Evolutionary conservation across 2,797 vertebrate species (phyloP).

Genomic region (Thripadectes ignobilis): DNA sequence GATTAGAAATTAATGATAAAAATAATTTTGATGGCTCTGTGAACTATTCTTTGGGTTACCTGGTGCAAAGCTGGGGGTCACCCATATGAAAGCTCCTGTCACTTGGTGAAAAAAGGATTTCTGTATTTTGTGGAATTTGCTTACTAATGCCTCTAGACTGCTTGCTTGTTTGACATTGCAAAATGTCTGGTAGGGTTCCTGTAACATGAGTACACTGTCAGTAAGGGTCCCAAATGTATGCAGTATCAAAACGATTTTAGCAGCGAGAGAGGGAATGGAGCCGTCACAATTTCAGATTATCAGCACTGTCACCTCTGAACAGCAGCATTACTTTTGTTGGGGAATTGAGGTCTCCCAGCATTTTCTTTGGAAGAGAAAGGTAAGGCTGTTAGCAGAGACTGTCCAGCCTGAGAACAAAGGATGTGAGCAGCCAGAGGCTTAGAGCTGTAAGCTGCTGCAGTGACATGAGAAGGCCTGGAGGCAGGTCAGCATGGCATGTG

Average conservation of each 20-base stretch:
- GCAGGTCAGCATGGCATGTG: not conserved
- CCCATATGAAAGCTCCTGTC: not conserved
- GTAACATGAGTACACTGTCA: not conserved
- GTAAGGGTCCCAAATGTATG: not conserved
- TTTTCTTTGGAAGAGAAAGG: not conserved
- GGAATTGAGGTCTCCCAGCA: not conserved
- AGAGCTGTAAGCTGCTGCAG: not conserved
- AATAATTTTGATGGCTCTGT: not conserved
- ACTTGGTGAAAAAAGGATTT: not conserved
- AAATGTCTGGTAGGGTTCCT: not conserved
- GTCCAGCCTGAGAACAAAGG: not conserved
- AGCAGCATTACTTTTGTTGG: not conserved
- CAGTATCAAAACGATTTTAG: not conserved
- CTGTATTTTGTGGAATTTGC: not conserved
- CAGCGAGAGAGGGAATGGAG: not conserved
- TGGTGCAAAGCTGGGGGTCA: not conserved
- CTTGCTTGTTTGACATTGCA: not conserved
- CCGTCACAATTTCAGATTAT: not conserved
- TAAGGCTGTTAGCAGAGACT: not conserved
- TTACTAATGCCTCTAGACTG: not conserved
- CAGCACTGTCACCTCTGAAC: not conserved
- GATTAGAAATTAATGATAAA: not conserved
- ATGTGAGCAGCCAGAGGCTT: not conserved
- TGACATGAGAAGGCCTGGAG: accelerated
- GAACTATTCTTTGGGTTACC: not conserved